Conservation (phyloP, 2,888 invertebrate species). For the Drosophila helvetica region DNA sequence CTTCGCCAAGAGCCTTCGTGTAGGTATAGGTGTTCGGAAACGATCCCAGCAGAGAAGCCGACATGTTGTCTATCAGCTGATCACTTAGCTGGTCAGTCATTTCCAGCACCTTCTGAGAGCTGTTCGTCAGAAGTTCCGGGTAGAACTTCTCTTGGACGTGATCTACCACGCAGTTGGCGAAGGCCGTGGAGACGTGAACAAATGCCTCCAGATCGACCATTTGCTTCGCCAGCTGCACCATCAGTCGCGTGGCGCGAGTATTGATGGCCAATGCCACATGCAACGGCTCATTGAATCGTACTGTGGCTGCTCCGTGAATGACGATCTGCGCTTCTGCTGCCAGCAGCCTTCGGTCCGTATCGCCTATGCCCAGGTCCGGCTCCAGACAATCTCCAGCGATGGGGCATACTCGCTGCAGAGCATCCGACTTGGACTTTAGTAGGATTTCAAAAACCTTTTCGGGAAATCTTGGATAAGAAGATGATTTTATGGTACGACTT, state of each 20-base stretch:
- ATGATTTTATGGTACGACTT: no score
- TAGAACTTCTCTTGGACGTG: slow-evolving; percentile 83
- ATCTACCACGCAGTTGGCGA: slow-evolving; percentile 86
- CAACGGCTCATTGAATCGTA: slow-evolving; percentile 89
- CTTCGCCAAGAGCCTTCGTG: slow-evolving; percentile 89
- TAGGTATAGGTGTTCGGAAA: slow-evolving; percentile 89
- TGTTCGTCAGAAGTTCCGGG: slow-evolving; percentile 71
- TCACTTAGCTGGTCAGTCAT: slow-evolving; percentile 78
- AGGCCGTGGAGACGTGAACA: slow-evolving; percentile 89
- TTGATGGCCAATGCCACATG: slow-evolving; percentile 88
- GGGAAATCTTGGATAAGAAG: no score
- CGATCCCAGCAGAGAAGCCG: slow-evolving; percentile 62
- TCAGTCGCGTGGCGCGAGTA: slow-evolving; percentile 87
- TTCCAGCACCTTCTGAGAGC: slow-evolving; percentile 78
- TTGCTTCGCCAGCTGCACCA: slow-evolving; percentile 87
- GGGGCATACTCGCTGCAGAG: slow-evolving; percentile 73
- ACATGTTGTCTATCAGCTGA: slow-evolving; percentile 79
- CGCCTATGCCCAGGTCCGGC: slow-evolving; percentile 81
- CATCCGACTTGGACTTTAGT: slow-evolving; percentile 67
- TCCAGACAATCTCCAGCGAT: slow-evolving; percentile 82
- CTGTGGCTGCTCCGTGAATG: slow-evolving; percentile 96
- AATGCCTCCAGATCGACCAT: slow-evolving; percentile 84
- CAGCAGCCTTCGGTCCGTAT: slow-evolving; percentile 75
- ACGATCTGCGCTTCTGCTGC: slow-evolving; percentile 85
- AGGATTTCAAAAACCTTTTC: slow-evolving; percentile 7